Evolutionary conservation across 1,140 invertebrate species (phyloP).

Genomic region (Asbolus verrucosus): DNA sequence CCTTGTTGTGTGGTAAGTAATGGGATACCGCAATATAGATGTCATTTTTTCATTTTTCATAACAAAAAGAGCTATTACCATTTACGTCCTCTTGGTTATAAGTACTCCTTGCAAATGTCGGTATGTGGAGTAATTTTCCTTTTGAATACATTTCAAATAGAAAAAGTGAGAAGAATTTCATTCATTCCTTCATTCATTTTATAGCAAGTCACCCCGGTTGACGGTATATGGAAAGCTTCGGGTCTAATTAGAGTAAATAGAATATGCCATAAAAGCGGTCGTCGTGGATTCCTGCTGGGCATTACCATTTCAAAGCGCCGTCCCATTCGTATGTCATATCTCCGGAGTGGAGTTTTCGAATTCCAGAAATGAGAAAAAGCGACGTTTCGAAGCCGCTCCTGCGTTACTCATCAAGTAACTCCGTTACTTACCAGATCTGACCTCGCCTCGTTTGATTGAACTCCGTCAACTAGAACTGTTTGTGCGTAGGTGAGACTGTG

Average conservation of each 20-base stretch:
- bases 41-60: no score
- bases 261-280: conserved; percentile 18
- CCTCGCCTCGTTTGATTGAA: conserved; percentile 32
- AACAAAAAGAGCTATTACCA: no score
- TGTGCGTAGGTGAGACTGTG: conserved; percentile 37
- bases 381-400: conserved; percentile 17
- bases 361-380: conserved; percentile 31
- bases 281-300: conserved; percentile 14
- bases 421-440: conserved; percentile 35
- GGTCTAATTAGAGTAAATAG: conserved; percentile 29
- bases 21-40: no score
- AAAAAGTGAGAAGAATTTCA: no score
- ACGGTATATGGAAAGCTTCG: conserved; percentile 9
- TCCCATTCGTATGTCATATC: not conserved
- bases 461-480: conserved; percentile 30
- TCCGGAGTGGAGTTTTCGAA: conserved; percentile 17
- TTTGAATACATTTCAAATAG: no score
- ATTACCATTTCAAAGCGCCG: conserved; percentile 32
- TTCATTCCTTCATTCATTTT: no score
- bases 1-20: no score
- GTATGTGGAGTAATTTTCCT: no score
- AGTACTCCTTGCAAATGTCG: no score
- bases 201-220: no score
- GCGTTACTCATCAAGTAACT: not conserved
- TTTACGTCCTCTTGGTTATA: no score